phyloP scores from a whole-genome alignment of 2,113 vertebrate genomes.

The Gambusia affinis region DNA sequence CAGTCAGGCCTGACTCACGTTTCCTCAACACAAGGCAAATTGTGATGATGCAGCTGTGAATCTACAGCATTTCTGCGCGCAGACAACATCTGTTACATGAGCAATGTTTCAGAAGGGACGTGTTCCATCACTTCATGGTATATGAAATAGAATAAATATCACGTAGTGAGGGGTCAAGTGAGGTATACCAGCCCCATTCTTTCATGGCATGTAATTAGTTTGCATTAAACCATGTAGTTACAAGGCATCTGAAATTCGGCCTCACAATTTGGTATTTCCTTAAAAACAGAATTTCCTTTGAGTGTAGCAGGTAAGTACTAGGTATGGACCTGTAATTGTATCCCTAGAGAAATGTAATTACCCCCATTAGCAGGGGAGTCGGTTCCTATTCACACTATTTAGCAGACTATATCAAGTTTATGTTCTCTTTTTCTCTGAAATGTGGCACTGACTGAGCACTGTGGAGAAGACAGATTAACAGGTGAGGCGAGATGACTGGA shows the following conservation, averaged over 20 bases:
- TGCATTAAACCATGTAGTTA: constrained; percentile 51
- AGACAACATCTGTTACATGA: constrained; percentile 58
- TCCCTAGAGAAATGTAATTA: constrained; percentile 65
- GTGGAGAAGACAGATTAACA: constrained; percentile 6
- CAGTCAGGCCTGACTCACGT: constrained; percentile 58
- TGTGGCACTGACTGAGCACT: constrained; percentile 6
- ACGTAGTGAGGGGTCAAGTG: constrained; percentile 23
- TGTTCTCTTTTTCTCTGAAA: constrained; percentile 39
- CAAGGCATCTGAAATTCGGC: constrained; percentile 33
- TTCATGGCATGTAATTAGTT: constrained; percentile 46
- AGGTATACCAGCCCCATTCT: constrained; percentile 18
- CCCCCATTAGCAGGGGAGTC: constrained; percentile 59
- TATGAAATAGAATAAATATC: constrained; percentile 12
- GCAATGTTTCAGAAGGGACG: background rate
- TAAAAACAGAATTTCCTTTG: constrained; percentile 63
- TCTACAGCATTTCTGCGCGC: constrained; percentile 35
- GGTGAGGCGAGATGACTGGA: constrained; percentile 47
- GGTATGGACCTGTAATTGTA: constrained; percentile 66
- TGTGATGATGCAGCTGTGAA: constrained; percentile 59
- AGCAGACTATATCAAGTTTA: constrained; percentile 50
- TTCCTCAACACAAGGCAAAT: constrained; percentile 7
- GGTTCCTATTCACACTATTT: constrained; percentile 51
- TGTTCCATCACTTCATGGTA: background rate
- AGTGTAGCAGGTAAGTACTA: constrained; percentile 63
- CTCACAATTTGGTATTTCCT: constrained; percentile 61